phyloP scores from a whole-genome alignment of 1,140 invertebrate species.

The Xylocopa sonorina region DNA sequence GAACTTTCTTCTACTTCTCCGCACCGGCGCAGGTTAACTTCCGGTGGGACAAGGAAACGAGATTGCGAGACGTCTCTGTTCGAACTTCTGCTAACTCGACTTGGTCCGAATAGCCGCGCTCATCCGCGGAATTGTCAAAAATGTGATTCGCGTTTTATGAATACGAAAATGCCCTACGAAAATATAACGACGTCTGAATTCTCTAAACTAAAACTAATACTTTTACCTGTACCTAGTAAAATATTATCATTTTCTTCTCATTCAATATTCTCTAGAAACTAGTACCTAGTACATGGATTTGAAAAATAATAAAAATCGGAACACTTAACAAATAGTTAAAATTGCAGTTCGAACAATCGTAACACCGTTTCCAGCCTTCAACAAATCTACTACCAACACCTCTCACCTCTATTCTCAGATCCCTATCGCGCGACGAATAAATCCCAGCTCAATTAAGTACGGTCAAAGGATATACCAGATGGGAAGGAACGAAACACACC shows the following conservation, averaged over 20 bases:
- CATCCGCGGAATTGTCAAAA: conserved; percentile 25
- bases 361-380: too few species aligned
- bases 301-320: background rate
- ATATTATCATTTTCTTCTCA: too few species aligned
- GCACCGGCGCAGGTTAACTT: conserved; percentile 56
- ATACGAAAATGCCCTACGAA: background rate
- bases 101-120: conserved; percentile 14
- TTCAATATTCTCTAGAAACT: too few species aligned
- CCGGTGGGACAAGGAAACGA: conserved; percentile 50
- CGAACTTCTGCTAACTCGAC: conserved; percentile 34
- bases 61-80: conserved; percentile 49
- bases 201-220: too few species aligned
- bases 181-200: background rate
- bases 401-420: background rate
- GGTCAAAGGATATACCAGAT: background rate
- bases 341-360: background rate
- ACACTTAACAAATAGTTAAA: background rate
- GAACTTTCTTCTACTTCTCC: conserved; percentile 62
- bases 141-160: conserved; percentile 25
- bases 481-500: conserved; percentile 4
- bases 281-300: too few species aligned
- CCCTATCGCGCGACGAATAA: background rate
- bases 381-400: too few species aligned
- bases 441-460: conserved; percentile 17
- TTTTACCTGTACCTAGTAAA: too few species aligned